phyloP scores from a whole-genome alignment of 2,888 invertebrate genomes.

The Drosophila lacicola region DNA sequence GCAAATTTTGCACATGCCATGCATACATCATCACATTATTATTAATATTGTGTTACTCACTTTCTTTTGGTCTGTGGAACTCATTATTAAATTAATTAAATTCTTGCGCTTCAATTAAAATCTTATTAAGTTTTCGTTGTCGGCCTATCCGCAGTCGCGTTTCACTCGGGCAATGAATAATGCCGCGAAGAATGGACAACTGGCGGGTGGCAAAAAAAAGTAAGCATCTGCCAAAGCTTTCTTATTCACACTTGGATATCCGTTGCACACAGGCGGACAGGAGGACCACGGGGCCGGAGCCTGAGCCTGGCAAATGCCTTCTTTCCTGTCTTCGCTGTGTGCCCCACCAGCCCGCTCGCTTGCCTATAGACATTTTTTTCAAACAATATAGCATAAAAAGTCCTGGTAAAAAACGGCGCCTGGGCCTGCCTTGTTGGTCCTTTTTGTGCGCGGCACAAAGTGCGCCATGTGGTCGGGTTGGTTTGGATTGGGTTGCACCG shows the following conservation, averaged over 20 bases:
- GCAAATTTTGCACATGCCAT: conserved; percentile 4
- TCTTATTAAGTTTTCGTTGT: conserved; percentile 73
- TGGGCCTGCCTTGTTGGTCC: conserved; percentile 39
- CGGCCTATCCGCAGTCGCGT: conserved; percentile 37
- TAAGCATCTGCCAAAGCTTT: conserved; percentile 60
- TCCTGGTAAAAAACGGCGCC: conserved; percentile 31
- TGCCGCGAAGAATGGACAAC: conserved; percentile 18
- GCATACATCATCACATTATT: conserved; percentile 32
- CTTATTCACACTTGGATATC: conserved; percentile 69
- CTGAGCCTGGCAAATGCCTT: conserved; percentile 52
- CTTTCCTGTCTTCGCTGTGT: conserved; percentile 26
- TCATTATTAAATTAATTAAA: conserved; percentile 81
- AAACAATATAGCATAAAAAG: conserved; percentile 34
- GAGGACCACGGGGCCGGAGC: conserved; percentile 3
- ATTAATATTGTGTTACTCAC: conserved; percentile 34
- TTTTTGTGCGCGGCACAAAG: conserved; percentile 34
- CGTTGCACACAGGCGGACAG: conserved; percentile 17
- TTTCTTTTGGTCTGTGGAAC: conserved; percentile 40
- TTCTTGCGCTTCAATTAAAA: conserved; percentile 82
- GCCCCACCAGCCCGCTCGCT: not conserved
- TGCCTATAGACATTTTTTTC: conserved; percentile 44
- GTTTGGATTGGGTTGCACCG: conserved; percentile 23
- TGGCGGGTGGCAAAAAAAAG: not conserved
- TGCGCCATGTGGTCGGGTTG: conserved; percentile 43
- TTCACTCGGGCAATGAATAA: conserved; percentile 36